phyloP scores from a whole-genome alignment of 53 echinoderm and acorn worm species.

The Paracentrotus lividus region DNA sequence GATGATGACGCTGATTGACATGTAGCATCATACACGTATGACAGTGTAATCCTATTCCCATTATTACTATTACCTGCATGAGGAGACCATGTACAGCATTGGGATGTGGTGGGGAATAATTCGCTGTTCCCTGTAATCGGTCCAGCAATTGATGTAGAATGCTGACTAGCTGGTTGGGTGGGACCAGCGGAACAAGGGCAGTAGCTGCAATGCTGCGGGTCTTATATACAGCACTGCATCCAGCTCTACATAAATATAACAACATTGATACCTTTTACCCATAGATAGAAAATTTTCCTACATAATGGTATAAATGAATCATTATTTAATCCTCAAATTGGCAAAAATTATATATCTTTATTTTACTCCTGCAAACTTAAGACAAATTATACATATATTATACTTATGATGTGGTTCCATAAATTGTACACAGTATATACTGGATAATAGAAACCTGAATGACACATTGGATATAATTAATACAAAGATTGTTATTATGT shows the following conservation, averaged over 20 bases:
- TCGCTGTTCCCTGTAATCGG: conserved; percentile 57
- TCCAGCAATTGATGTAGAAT: conserved; percentile 62
- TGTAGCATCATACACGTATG: no score
- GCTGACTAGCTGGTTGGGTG: conserved; percentile 73
- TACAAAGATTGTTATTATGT: no score
- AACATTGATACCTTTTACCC: no score
- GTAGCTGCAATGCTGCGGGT: conserved; percentile 94
- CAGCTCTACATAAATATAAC: conserved; percentile 73
- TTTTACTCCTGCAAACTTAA: no score
- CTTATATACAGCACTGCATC: conserved; percentile 86
- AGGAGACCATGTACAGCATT: conserved; percentile 84
- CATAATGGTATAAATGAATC: no score
- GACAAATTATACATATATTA: no score
- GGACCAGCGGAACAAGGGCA: conserved; percentile 87
- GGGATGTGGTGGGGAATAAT: conserved; percentile 65
- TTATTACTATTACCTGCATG: conserved; percentile 80
- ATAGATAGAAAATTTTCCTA: no score
- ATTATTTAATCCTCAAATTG: no score
- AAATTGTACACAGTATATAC: background rate
- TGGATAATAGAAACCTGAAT: background rate
- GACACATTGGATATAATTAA: no score
- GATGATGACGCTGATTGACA: no score
- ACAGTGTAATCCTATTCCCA: background rate
- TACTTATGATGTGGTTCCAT: background rate
- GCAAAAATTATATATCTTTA: no score